A percentile compares a stretch with the other conserved stretches of the same genome.
Evolutionary conservation across 1,140 invertebrate genomes (phyloP).

Genomic region (Zaprionus camerounensis): DNA sequence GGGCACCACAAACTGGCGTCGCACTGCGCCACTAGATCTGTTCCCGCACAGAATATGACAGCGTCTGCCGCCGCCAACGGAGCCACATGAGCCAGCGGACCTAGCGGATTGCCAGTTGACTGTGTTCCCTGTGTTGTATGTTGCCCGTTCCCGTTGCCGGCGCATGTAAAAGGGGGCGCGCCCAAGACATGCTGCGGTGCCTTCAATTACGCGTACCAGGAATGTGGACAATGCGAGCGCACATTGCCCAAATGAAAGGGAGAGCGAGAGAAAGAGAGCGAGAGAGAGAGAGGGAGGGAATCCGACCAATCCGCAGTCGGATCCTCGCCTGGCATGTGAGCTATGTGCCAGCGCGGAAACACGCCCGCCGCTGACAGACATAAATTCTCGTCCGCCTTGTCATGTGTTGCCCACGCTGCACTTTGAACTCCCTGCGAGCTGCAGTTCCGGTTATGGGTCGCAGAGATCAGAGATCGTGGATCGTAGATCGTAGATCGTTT

Average conservation of each 20-base stretch:
- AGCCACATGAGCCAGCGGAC: background rate
- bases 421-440: constrained; percentile 19
- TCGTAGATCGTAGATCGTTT: constrained; percentile 32
- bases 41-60: constrained; percentile 63
- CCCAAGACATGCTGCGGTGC: constrained; percentile 70
- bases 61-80: constrained; percentile 30
- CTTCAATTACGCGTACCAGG: constrained; percentile 82
- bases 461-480: constrained; percentile 32
- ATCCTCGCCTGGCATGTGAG: constrained; percentile 51
- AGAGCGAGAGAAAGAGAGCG: background rate
- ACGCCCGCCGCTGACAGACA: constrained; percentile 71
- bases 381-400: constrained; percentile 54
- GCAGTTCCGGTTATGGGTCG: constrained; percentile 48
- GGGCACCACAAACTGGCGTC: constrained; percentile 55
- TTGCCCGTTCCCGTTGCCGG: constrained; percentile 37
- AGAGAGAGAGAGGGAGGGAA: constrained; percentile 19
- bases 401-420: constrained; percentile 47
- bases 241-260: constrained; percentile 54
- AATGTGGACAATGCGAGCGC: constrained; percentile 74
- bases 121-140: constrained; percentile 4
- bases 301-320: constrained; percentile 68
- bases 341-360: constrained; percentile 49
- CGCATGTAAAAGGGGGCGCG: constrained; percentile 67
- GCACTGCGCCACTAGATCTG: constrained; percentile 27
- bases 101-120: background rate